Evolutionary conservation across 2,113 vertebrate genomes (phyloP).

Genomic region (Mus pahari): DNA sequence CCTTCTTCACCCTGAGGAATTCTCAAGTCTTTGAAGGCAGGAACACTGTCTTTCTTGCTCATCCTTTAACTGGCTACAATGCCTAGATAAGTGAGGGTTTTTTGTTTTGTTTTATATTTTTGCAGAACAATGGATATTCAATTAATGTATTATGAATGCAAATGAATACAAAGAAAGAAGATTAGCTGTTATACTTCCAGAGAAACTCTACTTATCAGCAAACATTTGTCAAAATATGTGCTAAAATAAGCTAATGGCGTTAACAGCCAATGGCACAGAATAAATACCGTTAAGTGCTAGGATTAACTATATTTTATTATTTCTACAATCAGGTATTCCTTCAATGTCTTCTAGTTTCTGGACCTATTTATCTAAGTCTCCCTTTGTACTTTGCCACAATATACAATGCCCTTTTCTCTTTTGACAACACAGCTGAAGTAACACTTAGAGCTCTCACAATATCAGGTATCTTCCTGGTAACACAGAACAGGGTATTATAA

Average conservation of each 20-base stretch:
- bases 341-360: constrained; percentile 14
- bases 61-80: constrained; percentile 15
- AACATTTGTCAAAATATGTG: constrained; percentile 49
- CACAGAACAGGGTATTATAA: neutral
- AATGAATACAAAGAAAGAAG: constrained; percentile 23
- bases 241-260: constrained; percentile 14
- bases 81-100: neutral
- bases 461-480: neutral
- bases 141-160: constrained; percentile 5
- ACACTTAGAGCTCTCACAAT: neutral
- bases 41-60: constrained; percentile 45
- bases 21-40: constrained; percentile 47
- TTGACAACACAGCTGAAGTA: neutral
- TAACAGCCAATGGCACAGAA: neutral
- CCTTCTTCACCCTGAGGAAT: neutral
- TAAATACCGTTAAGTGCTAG: constrained; percentile 7
- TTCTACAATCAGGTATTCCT: neutral
- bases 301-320: neutral
- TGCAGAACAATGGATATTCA: constrained; percentile 35
- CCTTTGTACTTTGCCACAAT: neutral
- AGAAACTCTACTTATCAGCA: neutral
- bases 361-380: neutral
- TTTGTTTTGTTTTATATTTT: neutral
- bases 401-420: neutral
- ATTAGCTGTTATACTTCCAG: neutral